These are phyloP conservation scores for Dermatemys mawii DNA, from an alignment of 2,113 vertebrate species.

Conservation along the genomic window DNA sequence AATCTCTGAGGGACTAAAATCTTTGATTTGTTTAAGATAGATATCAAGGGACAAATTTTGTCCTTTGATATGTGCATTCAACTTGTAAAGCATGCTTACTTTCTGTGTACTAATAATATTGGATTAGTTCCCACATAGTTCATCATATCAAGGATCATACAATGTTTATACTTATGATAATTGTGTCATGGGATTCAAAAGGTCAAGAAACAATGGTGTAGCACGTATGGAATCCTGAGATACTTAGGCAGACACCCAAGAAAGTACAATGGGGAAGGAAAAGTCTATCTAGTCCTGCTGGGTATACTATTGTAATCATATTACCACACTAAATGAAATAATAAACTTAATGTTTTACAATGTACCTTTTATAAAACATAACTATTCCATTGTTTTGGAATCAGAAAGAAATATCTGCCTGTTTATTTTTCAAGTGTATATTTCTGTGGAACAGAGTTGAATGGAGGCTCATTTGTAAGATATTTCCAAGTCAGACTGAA, in stretches of 20 bases:
- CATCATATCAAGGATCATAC: constrained; percentile 41
- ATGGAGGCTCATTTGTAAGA: constrained; percentile 24
- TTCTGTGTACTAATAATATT: constrained; percentile 25
- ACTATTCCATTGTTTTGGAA: constrained; percentile 63
- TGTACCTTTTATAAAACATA: constrained; percentile 59
- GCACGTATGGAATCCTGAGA: constrained; percentile 33
- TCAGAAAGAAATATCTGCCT: constrained; percentile 52
- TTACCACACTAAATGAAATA: constrained; percentile 49
- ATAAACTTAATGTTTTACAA: constrained; percentile 56
- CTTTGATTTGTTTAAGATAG: constrained; percentile 46
- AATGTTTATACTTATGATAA: constrained; percentile 19
- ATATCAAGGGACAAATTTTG: constrained; percentile 26
- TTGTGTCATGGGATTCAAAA: constrained; percentile 37
- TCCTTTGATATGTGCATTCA: constrained; percentile 57
- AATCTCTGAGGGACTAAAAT: constrained; percentile 26
- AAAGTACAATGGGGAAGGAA: constrained; percentile 60
- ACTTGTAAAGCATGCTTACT: constrained; percentile 37
- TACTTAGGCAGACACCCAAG: constrained; percentile 30
- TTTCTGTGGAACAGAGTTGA: constrained; percentile 42
- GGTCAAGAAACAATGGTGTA: constrained; percentile 54
- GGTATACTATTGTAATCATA: constrained; percentile 55
- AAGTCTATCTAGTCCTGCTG: constrained; percentile 37
- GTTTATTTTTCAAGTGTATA: constrained; percentile 66
- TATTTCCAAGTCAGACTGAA: constrained; percentile 35
- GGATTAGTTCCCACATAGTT: constrained; percentile 54